phyloP scores from a whole-genome alignment of 2,888 invertebrate species.

The Cerceris ruficornis region DNA sequence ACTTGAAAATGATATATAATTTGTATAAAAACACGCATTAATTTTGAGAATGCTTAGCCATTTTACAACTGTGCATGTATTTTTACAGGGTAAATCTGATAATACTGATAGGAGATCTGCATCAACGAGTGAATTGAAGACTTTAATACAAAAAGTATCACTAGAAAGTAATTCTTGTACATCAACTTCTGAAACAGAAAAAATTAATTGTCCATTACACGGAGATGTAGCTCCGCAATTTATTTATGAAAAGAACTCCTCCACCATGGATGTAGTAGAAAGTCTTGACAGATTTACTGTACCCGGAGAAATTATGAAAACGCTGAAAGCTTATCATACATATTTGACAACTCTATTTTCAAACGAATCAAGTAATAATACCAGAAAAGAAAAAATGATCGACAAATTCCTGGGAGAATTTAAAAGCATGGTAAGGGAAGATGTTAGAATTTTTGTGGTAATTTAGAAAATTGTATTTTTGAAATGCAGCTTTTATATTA shows the following conservation, averaged over 20 bases:
- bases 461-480: neutral
- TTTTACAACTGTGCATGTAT: neutral
- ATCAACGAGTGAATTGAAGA: slow-evolving; percentile 67
- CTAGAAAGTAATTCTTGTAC: slow-evolving; percentile 45
- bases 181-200: slow-evolving; percentile 13
- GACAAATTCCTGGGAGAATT: slow-evolving; percentile 69
- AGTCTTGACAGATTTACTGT: slow-evolving; percentile 70
- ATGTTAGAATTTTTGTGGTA: neutral
- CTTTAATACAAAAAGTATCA: slow-evolving; percentile 69
- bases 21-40: too few relatives aligned
- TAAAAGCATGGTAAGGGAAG: slow-evolving; percentile 53
- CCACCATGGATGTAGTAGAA: slow-evolving; percentile 67
- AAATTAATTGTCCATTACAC: slow-evolving; percentile 69
- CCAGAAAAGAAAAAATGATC: slow-evolving; percentile 50
- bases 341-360: slow-evolving; percentile 60
- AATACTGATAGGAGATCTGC: slow-evolving; percentile 20
- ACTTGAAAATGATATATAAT: too few relatives aligned
- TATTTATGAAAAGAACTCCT: slow-evolving; percentile 57
- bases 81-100: slow-evolving; percentile 18
- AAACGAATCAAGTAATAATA: slow-evolving; percentile 25
- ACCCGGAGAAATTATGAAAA: slow-evolving; percentile 68
- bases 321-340: slow-evolving; percentile 70
- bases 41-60: too few relatives aligned
- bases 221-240: slow-evolving; percentile 50
- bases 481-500: slow-evolving; percentile 16